phyloP scores from a whole-genome alignment of 2,113 vertebrate genomes.

The Datnioides undecimradiatus region DNA sequence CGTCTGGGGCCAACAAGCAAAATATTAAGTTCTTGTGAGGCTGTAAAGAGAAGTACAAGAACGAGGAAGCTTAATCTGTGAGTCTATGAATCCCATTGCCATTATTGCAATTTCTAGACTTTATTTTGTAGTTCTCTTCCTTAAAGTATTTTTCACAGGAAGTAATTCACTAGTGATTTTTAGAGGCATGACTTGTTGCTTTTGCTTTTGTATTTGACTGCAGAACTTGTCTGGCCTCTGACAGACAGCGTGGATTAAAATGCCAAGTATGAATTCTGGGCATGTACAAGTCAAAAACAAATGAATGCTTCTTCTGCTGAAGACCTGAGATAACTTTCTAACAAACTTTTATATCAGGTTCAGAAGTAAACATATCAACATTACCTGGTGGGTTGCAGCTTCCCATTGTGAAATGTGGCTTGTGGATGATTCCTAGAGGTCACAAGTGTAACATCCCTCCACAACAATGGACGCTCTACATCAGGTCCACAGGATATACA shows the following conservation, averaged over 20 bases:
- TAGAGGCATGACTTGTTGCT: not conserved
- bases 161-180: not conserved
- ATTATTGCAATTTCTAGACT: not conserved
- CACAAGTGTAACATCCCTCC: not conserved
- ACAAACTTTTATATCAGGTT: not conserved
- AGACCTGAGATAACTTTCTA: not conserved
- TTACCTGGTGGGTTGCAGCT: not conserved
- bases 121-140: too few relatives aligned
- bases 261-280: not conserved
- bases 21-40: conserved; percentile 15
- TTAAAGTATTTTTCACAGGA: not conserved
- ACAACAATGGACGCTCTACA: not conserved
- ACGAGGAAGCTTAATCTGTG: not conserved
- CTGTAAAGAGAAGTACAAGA: not conserved
- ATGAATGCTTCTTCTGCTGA: too few relatives aligned
- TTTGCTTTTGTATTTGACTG: not conserved
- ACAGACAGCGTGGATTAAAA: not conserved
- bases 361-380: not conserved
- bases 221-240: not conserved
- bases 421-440: not conserved
- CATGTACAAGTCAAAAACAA: not conserved
- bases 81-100: not conserved
- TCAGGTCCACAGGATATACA: not conserved
- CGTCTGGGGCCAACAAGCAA: conserved; percentile 54
- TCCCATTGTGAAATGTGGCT: not conserved